Evolutionary conservation across 1,140 invertebrate genomes (phyloP).

Genomic region (Drusus annulatus): DNA sequence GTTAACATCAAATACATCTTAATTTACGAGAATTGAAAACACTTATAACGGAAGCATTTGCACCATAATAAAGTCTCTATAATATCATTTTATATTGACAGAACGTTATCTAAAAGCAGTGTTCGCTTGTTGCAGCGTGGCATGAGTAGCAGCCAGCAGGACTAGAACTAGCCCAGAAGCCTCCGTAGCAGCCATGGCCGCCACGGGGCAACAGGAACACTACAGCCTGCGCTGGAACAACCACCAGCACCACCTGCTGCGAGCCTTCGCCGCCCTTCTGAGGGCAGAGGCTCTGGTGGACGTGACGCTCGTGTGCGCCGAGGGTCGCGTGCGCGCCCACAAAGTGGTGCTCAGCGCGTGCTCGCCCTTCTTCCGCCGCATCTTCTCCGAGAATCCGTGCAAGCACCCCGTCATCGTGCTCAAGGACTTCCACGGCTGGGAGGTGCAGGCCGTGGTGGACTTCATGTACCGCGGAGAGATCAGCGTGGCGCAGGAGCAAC

Average conservation of each 20-base stretch:
- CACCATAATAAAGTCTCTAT: neutral
- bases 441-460: slow-evolving; percentile 89
- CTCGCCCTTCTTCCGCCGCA: slow-evolving; percentile 90
- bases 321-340: slow-evolving; percentile 86
- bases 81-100: neutral
- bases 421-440: slow-evolving; percentile 89
- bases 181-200: slow-evolving; percentile 60
- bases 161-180: slow-evolving; percentile 61
- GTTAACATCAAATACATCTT: too few species aligned
- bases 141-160: slow-evolving; percentile 54
- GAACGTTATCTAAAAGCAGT: slow-evolving; percentile 5
- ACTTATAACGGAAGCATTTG: too few species aligned
- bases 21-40: too few species aligned
- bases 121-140: slow-evolving; percentile 28
- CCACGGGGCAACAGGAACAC: slow-evolving; percentile 75
- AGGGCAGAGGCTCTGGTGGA: slow-evolving; percentile 90
- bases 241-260: slow-evolving; percentile 88
- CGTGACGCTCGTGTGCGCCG: slow-evolving; percentile 90
- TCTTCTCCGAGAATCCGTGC: slow-evolving; percentile 91
- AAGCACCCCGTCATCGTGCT: slow-evolving; percentile 93
- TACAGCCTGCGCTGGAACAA: slow-evolving; percentile 95
- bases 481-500: slow-evolving; percentile 86
- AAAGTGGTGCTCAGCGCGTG: slow-evolving; percentile 93
- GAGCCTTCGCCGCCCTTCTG: slow-evolving; percentile 87
- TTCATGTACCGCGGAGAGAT: slow-evolving; percentile 96